Evolutionary conservation across 2,797 vertebrate genomes (phyloP), one percentile per base, ranked within the genome.

Genomic region (Gastrophryne carolinensis): DNA sequence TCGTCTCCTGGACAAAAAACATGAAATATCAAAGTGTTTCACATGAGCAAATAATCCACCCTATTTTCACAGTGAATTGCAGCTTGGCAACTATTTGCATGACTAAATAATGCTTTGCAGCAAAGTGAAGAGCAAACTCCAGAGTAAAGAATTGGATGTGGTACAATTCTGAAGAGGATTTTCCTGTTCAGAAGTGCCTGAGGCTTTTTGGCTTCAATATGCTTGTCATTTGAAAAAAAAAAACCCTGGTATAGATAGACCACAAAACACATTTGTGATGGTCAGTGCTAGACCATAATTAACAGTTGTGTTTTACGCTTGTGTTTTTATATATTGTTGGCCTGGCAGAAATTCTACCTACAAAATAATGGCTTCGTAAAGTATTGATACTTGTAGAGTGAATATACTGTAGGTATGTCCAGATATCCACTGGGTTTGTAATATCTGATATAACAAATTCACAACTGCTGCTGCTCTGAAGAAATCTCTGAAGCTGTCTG

Each of bases 171-270:
- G 68, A 39, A 78, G 52, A 58, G 52, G 68, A 65, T 72, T 78
- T 78, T 72, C 68, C 68, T 78, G 50, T 64, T 65, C 68, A 66
- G 60, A 52, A 66, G 75, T 53, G 67, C 75, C 60, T 71, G 61
- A 57, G 65, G 74, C 35, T 29, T 37, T 78, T 58, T 78, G 67
- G 67, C 39, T 78, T 58, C 6, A 19, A 9, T 50, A 10, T 44
- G 30, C 34, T 47, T 70, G 19, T 32, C 21, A 21, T 78, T 64
- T 77, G n/a, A n/a, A n/a, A n/a, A n/a, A n/a, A n/a, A n/a, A n/a
- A n/a, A n/a, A n/a, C n/a, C n/a, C n/a, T n/a, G n/a, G n/a, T n/a
- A n/a, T n/a, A n/a, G n/a, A n/a, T n/a, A n/a, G n/a, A n/a, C n/a
- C n/a, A n/a, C n/a, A n/a, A n/a, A n/a, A n/a, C n/a, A n/a, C 30